Evolutionary conservation across 2,888 invertebrate genomes (phyloP), one percentile per base, ranked within the genome.

Genomic region (Choristoneura rosaceana): DNA sequence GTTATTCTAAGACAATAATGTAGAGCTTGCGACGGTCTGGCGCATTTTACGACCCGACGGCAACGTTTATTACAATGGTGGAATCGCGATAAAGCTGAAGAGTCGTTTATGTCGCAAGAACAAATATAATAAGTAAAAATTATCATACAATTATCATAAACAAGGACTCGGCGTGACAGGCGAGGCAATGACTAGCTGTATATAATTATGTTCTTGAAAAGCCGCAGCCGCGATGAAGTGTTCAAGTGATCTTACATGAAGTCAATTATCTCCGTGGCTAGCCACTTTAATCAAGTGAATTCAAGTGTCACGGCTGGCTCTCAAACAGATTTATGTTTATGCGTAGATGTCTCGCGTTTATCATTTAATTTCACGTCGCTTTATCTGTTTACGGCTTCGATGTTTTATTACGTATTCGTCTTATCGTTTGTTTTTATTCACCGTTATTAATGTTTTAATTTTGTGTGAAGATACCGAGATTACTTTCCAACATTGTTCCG

Each of bases 371-470:
- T 67, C 70, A 66, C 55, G 58, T 60, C 70, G 61, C 61, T 64
- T 63, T 71, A 67, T 68, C 67, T 71, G 67, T 64, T 70, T 64
- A 60, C 50, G 14, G 50, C 52, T 50, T 15, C 59, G 63, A 63
- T 73, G 50, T 64, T 73, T 73, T 64, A 73, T 73, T 60, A 64
- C 73, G 50, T 59, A 64, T 69, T 69, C 67, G 71, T 15, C 55
- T 73, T 69, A 69, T 73, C 68, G 50, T 60, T 60, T 64, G 64
- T 64, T 73, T 69, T 73, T 73, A 63, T 73, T 67, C 63, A 69
- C 63, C 64, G 68, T 69, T 73, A 73, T 73, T 73, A 73, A 73
- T 73, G 68, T 73, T 73, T 69, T 73, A 73, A 73, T 73, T 45
- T 69, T 69, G 59, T 69, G 73, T 73, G 60, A 73, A 68, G 64